Evolutionary conservation across 2,888 invertebrate genomes (phyloP).

Genomic region (Vanessa cardui): DNA sequence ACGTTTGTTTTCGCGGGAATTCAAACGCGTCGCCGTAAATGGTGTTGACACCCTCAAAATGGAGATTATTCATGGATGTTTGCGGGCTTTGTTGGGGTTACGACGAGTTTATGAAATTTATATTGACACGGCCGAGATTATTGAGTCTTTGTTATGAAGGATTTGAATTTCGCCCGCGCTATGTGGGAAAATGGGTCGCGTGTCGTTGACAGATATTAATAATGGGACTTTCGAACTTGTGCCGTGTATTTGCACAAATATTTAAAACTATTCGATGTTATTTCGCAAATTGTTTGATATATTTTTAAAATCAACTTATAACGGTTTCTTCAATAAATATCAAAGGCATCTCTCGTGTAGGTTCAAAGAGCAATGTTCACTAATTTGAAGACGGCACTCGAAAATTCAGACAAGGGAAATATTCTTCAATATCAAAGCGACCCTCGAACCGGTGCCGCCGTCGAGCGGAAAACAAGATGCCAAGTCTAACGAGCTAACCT

Average conservation of each 20-base stretch:
- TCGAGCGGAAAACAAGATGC: conserved; percentile 65
- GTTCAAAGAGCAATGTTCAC: conserved; percentile 55
- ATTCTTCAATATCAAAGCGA: conserved; percentile 68
- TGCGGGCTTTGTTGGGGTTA: conserved; percentile 72
- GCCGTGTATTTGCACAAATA: conserved; percentile 27
- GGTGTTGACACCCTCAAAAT: conserved; percentile 79
- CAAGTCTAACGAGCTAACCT: conserved; percentile 66
- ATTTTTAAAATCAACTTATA: neutral
- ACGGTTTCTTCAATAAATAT: conserved; percentile 29
- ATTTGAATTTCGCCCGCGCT: conserved; percentile 66
- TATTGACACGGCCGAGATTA: conserved; percentile 77
- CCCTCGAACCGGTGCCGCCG: conserved; percentile 56
- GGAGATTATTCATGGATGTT: conserved; percentile 80
- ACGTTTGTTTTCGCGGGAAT: conserved; percentile 74
- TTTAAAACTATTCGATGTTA: conserved; percentile 23
- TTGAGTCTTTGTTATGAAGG: conserved; percentile 74
- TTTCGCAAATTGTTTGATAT: conserved; percentile 1
- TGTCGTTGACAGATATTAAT: conserved; percentile 75
- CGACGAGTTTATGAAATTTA: conserved; percentile 78
- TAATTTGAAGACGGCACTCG: conserved; percentile 68
- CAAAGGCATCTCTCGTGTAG: conserved; percentile 36
- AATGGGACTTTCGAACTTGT: conserved; percentile 49
- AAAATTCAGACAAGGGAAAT: conserved; percentile 61
- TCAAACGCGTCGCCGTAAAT: conserved; percentile 58
- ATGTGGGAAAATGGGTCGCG: conserved; percentile 63